These are phyloP conservation scores for Meloe dianella DNA, from an alignment of 2,888 invertebrate species.

Conservation along the genomic window DNA sequence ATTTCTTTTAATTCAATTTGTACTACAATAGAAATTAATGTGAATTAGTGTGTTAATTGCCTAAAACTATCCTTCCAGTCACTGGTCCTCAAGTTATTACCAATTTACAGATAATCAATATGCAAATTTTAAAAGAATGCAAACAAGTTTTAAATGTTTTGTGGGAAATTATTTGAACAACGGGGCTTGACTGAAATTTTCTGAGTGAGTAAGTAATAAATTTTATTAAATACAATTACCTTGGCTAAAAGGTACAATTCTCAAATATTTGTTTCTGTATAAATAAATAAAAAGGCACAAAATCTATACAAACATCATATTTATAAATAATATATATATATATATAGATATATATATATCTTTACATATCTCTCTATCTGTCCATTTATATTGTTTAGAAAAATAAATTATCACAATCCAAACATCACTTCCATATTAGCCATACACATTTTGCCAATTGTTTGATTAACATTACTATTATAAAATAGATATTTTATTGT, in stretches of 20 bases:
- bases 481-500: slow-evolving; percentile 35
- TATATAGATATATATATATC: slow-evolving; percentile 39
- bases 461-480: slow-evolving; percentile 37
- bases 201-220: slow-evolving; percentile 34
- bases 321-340: slow-evolving; percentile 44
- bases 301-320: slow-evolving; percentile 52
- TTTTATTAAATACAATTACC: slow-evolving; percentile 54
- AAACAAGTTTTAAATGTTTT: background rate
- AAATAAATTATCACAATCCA: slow-evolving; percentile 60
- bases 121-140: too few species aligned
- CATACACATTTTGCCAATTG: background rate
- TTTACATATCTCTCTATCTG: slow-evolving; percentile 40
- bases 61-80: background rate
- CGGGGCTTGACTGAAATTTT: background rate
- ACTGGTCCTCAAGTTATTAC: too few species aligned
- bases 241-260: slow-evolving; percentile 52
- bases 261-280: slow-evolving; percentile 41
- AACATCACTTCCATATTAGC: slow-evolving; percentile 39
- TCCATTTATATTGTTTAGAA: slow-evolving; percentile 45
- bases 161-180: background rate
- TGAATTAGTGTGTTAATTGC: background rate
- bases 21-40: background rate
- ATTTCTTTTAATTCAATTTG: slow-evolving; percentile 40
- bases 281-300: slow-evolving; percentile 60
- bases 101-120: too few species aligned